Conservation (phyloP, 2,888 invertebrate species). For the Diplolepis rosae region DNA sequence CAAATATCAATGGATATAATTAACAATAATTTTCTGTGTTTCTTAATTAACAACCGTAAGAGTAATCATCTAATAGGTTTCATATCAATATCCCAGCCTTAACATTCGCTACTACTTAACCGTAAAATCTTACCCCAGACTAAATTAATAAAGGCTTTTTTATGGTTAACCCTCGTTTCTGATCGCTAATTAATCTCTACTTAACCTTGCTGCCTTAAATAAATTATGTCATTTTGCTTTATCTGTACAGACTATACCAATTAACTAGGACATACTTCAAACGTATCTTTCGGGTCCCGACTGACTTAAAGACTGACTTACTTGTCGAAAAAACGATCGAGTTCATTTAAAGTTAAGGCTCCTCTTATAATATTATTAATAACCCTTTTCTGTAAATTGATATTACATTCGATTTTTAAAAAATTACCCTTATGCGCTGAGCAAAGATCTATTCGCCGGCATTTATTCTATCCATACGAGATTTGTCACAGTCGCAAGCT, state of each 20-base stretch:
- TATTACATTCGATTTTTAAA: background rate
- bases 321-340: constrained; percentile 46
- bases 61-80: constrained; percentile 65
- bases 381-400: constrained; percentile 26
- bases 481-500: constrained; percentile 11
- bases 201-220: constrained; percentile 42
- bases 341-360: constrained; percentile 33
- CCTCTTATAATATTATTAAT: constrained; percentile 18
- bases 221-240: constrained; percentile 43
- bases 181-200: constrained; percentile 35
- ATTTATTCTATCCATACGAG: background rate
- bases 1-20: constrained; percentile 44
- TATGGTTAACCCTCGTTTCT: constrained; percentile 42
- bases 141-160: constrained; percentile 62
- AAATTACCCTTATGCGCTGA: constrained; percentile 11
- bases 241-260: constrained; percentile 57
- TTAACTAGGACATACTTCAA: constrained; percentile 66
- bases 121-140: constrained; percentile 53
- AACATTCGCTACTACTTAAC: constrained; percentile 24
- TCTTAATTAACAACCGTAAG: constrained; percentile 63
- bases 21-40: constrained; percentile 49
- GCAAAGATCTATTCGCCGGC: background rate
- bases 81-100: constrained; percentile 34
- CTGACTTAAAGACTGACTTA: constrained; percentile 64
- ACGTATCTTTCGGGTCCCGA: constrained; percentile 66